phyloP scores from a whole-genome alignment of 2,113 vertebrate species.

The Apteryx mantelli region DNA sequence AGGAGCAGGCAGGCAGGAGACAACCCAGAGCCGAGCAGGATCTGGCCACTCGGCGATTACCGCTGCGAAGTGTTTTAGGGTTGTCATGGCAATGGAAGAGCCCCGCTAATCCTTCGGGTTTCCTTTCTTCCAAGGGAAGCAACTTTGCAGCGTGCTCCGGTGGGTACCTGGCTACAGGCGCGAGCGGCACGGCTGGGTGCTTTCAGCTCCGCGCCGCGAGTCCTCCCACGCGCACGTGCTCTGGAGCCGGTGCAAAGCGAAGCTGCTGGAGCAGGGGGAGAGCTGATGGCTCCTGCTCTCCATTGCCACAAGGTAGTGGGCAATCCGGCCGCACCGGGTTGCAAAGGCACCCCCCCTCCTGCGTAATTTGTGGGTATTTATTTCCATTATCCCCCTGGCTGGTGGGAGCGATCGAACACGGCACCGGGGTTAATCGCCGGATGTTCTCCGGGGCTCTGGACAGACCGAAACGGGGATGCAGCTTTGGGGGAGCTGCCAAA shows the following conservation, averaged over 20 bases:
- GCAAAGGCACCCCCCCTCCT: neutral
- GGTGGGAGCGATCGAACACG: neutral
- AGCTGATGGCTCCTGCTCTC: neutral
- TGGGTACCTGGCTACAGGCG: neutral
- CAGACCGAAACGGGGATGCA: accelerated
- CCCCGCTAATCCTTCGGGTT: neutral
- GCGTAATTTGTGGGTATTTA: accelerated
- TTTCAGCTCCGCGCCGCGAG: neutral
- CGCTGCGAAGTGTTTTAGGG: slow-evolving; percentile 55
- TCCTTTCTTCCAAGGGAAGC: slow-evolving; percentile 37
- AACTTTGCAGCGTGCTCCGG: slow-evolving; percentile 55
- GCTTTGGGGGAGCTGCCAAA: neutral
- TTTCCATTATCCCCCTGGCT: accelerated
- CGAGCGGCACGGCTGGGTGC: neutral
- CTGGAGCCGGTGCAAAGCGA: neutral
- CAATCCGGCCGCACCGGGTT: accelerated
- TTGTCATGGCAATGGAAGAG: slow-evolving; percentile 68
- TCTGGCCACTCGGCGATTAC: neutral
- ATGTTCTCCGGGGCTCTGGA: neutral
- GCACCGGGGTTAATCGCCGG: neutral
- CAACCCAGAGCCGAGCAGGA: neutral
- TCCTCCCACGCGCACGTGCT: neutral
- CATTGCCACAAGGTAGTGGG: accelerated
- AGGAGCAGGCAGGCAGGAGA: neutral
- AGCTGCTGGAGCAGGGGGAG: neutral